Percentiles rank a stretch among this genome's conserved stretches.
phyloP scores from a whole-genome alignment of 1,140 invertebrate genomes.

The Mylabris phalerata region DNA sequence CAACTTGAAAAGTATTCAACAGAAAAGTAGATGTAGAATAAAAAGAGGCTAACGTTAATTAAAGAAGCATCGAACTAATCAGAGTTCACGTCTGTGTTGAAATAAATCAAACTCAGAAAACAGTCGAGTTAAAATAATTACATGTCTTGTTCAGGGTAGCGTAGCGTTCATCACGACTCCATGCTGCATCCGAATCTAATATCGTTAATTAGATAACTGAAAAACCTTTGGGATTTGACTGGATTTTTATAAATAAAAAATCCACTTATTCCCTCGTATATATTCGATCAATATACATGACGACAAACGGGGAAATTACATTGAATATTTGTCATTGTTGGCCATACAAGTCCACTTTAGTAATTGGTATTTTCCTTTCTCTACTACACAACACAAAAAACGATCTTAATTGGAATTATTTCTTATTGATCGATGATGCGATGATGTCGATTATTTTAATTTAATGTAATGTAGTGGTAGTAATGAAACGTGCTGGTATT shows the following conservation, averaged over 20 bases:
- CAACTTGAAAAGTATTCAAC: too few relatives aligned
- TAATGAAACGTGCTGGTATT: too few relatives aligned
- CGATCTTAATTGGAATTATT: too few relatives aligned
- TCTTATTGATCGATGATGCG: too few relatives aligned
- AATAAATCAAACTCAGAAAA: conserved; percentile 41
- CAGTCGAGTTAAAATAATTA: conserved; percentile 41
- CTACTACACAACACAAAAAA: too few relatives aligned
- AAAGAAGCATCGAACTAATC: conserved; percentile 42
- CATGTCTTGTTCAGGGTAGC: conserved; percentile 39
- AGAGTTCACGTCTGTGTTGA: conserved; percentile 40
- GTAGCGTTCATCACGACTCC: conserved; percentile 36
- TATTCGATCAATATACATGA: too few relatives aligned
- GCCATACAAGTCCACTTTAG: too few relatives aligned
- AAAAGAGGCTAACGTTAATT: conserved; percentile 37
- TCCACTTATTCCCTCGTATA: not conserved
- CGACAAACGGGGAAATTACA: too few relatives aligned
- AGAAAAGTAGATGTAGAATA: conserved; percentile 20
- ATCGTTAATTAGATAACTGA: conserved; percentile 42
- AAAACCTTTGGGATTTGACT: conserved; percentile 32
- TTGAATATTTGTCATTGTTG: too few relatives aligned
- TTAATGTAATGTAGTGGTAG: too few relatives aligned
- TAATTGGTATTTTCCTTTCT: too few relatives aligned
- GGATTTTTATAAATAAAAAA: conserved; percentile 29
- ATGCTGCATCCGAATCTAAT: conserved; percentile 40
- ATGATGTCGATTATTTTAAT: too few relatives aligned